These are phyloP conservation scores for Apis mellifera DNA, from an alignment of 1,140 invertebrate species.

Conservation along the genomic window Amel_HAv3.1 CM009938.2:6710501-6711000, in stretches of 20 bases:
- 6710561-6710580: too few species aligned
- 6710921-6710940: not conserved
- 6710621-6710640: not conserved
- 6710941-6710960: not conserved
- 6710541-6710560: too few species aligned
- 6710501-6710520: too few species aligned
- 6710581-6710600: too few species aligned
- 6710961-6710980: not conserved
- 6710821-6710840: constrained; percentile 8
- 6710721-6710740: not conserved
- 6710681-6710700: constrained; percentile 5
- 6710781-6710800: not conserved
- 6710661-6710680: not conserved
- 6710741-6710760: not conserved
- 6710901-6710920: not conserved
- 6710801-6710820: constrained; percentile 1
- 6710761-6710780: constrained; percentile 11
- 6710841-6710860: not conserved
- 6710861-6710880: not conserved
- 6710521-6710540: too few species aligned
- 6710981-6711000: not conserved
- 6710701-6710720: not conserved
- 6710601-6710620: not conserved
- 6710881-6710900: not conserved
- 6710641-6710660: not conserved